Evolutionary conservation across 1,140 invertebrate genomes (phyloP), one percentile per base, ranked within the genome.

Genomic region (Aphidius ervi): DNA sequence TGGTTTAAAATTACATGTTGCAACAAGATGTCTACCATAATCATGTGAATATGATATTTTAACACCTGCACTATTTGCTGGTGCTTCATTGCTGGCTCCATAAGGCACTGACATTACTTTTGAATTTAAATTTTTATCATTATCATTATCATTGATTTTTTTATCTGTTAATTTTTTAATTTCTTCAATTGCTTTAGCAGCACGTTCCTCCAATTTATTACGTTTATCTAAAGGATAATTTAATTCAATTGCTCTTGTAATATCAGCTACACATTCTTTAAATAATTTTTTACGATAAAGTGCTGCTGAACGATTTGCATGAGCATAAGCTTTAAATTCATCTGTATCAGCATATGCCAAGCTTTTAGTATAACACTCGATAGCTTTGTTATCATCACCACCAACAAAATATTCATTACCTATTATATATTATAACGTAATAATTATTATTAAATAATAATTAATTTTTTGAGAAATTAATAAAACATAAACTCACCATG

Each of bases 1-100:
- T 23, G 88, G 84, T 64, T 81, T 77, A 58, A 91, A 85, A 69
- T 87, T 81, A 61, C 82, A 81, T 10, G 82, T 84, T 0, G 89
- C 87, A 57, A 86, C 70, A 41, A 91, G 81, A 69, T 87, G 85
- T 58, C 88, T 79, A 2, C 90, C 89, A 68, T 85, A 84, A 63
- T 85, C 82, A 66, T 83, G 66, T 8, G 73, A 82, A 58, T 82
- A 83, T 16, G 79, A 68, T 48, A 91, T 83, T 70, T 79, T 75
- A 10, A 91, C 64, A 59, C 85, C 85, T 47, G 82, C 76, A 50
- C 84, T 85, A 5, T 85, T 83, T 66, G 81, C 80, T 20, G 84
- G 77, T 65, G 84, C 82, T 71, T 83, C 81, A 5, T 76, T 63
- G 65, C 83, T 77, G 0, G 71, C 65, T n/a, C 75, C 75, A 63